A percentile compares a stretch with the other conserved stretches of the same genome.
Conservation (phyloP, 1,140 invertebrate species). For the Nasonia giraulti region DNA sequence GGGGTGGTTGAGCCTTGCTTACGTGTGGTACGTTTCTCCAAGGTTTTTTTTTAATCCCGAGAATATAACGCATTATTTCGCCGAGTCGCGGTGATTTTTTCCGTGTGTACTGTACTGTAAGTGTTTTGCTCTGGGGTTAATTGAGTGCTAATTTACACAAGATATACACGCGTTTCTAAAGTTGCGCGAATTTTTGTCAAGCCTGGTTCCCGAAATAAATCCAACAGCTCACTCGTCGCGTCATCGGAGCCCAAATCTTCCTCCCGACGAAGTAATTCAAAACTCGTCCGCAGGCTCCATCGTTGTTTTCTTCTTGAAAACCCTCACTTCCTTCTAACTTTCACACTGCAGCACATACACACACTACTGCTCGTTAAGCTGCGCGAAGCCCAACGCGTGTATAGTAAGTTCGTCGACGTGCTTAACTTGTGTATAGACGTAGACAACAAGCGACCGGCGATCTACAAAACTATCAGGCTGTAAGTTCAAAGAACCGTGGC, state of each 20-base stretch:
- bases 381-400: background rate
- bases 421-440: no score
- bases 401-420: background rate
- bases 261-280: background rate
- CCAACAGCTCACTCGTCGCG: no score
- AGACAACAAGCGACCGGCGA: conserved; percentile 14
- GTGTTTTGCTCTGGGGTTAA: background rate
- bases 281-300: background rate
- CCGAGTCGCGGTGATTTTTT: background rate
- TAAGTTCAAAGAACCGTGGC: conserved; percentile 62
- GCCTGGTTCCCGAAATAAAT: no score
- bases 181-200: no score
- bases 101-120: no score
- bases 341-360: no score
- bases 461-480: conserved; percentile 64
- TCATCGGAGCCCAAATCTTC: no score
- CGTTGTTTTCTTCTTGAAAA: background rate
- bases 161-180: no score
- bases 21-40: background rate
- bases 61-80: background rate
- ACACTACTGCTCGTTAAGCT: background rate
- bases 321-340: background rate
- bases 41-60: background rate
- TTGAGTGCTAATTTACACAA: background rate
- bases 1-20: background rate